A percentile compares a stretch with the other conserved stretches of the same genome.
Evolutionary conservation across 1,140 invertebrate species (phyloP).

Genomic region (Leptinotarsa undecemlineata): DNA sequence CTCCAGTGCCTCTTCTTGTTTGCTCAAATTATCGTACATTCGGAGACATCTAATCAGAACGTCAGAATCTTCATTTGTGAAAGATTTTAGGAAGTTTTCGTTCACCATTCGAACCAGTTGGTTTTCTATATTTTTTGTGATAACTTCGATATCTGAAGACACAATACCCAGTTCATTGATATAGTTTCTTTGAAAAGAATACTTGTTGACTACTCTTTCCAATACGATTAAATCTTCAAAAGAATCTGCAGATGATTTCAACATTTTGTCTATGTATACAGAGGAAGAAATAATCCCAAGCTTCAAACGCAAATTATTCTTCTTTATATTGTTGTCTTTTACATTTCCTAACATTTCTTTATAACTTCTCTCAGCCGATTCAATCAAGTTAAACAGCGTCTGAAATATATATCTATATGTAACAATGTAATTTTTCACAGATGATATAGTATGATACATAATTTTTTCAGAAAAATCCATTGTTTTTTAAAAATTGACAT

Average conservation of each 20-base stretch:
- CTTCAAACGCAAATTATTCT: slow-evolving; percentile 43
- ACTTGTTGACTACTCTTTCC: slow-evolving; percentile 57
- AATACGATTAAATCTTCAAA: slow-evolving; percentile 50
- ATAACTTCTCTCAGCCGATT: slow-evolving; percentile 37
- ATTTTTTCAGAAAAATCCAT: not conserved
- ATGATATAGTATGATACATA: not conserved
- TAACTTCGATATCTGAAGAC: slow-evolving; percentile 54
- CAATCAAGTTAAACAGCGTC: slow-evolving; percentile 42
- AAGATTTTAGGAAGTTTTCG: slow-evolving; percentile 64
- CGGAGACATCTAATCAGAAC: slow-evolving; percentile 66
- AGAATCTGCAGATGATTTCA: slow-evolving; percentile 37
- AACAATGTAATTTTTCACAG: not conserved
- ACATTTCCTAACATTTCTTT: slow-evolving; percentile 38
- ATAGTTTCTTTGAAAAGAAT: slow-evolving; percentile 73
- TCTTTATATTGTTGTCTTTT: slow-evolving; percentile 40
- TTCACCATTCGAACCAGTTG: slow-evolving; percentile 64
- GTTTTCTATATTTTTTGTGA: slow-evolving; percentile 59
- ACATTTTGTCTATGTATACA: slow-evolving; percentile 44
- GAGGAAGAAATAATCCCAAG: slow-evolving; percentile 41
- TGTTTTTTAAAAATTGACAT: no score
- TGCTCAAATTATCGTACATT: slow-evolving; percentile 69
- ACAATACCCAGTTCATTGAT: slow-evolving; percentile 62
- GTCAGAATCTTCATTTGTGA: slow-evolving; percentile 61
- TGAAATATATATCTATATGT: slow-evolving; percentile 23
- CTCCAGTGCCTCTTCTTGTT: slow-evolving; percentile 71